Evolutionary conservation across 2,113 vertebrate genomes (phyloP).

Genomic region (Psittacara wagleri): DNA sequence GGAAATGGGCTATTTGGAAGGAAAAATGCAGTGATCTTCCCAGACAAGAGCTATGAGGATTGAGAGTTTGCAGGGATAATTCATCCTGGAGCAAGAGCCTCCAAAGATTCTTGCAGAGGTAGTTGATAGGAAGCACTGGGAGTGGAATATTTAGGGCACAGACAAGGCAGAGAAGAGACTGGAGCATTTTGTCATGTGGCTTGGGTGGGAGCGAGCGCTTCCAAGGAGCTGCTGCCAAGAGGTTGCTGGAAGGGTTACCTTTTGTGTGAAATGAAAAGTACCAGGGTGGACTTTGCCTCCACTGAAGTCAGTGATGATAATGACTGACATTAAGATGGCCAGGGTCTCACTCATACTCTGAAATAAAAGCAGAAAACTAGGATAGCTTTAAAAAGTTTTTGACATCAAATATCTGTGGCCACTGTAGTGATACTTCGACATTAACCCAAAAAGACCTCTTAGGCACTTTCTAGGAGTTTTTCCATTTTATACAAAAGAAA

Average conservation of each 20-base stretch:
- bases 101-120: conserved; percentile 35
- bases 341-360: not conserved
- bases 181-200: not conserved
- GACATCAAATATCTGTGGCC: not conserved
- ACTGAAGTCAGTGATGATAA: not conserved
- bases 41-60: conserved; percentile 12
- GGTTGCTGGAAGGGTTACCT: not conserved
- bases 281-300: not conserved
- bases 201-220: not conserved
- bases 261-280: not conserved
- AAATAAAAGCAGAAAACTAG: conserved; percentile 25
- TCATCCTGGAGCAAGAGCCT: conserved; percentile 42
- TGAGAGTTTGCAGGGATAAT: conserved; percentile 35
- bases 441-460: not conserved
- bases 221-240: not conserved
- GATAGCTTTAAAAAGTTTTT: not conserved
- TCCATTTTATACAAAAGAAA: not conserved
- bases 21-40: conserved; percentile 41
- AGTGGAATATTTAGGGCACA: conserved; percentile 40
- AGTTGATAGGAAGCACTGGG: conserved; percentile 41
- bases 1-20: conserved; percentile 40
- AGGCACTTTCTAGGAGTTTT: not conserved
- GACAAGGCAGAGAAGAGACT: not conserved
- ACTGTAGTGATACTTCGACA: not conserved
- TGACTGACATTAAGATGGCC: not conserved